Base-by-base conservation (phyloP, 2,113 vertebrate genomes). In the Chitala chitala region DNA sequence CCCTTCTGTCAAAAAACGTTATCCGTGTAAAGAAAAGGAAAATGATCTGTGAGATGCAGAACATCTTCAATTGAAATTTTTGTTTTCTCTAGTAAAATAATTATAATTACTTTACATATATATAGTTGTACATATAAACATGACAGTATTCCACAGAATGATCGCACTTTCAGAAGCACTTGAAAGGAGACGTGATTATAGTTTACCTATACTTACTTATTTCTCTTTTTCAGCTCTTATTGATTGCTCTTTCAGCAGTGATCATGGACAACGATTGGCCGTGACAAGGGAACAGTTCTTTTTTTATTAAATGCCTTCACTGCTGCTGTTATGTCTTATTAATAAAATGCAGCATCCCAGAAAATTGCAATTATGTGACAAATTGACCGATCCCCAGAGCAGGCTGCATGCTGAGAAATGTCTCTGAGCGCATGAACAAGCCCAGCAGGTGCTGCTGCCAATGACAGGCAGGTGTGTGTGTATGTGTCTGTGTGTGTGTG, bases 351-450 rank as follows among this genome's bases (percentile, higher is more conserved):
- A 51, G 31, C 40, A 68, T 56, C 50, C 13, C 13, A 77, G 71
- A 75, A 76, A 80, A 76, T 61, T 79, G 66, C 68, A 68, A 76
- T 78, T 75, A 75, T 71, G 31, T 75, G 51, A 59, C 64, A 66
- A 73, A 71, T 36, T 79, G 77, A 79, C 78, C 59, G 51, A 50
- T 54, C 48, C 38, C 75, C 3, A 40, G 54, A 46, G 63, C 72
- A 53, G 15, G 65, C 61, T 44, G 31, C 72, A 63, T 40, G 77
- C 46, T 26, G 71, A 29, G 63, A 78, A 55, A 33, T 68, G 40
- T 73, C 22, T 22, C n/a, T 77, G 59, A 48, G 15, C 55, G 71
- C 50, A 36, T 74, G 24, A 7, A 26, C 46, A 33, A 53, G 5
- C 13, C 22, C 40, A 46, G 38, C 64, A 44, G 64, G 40, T 44